phyloP scores from a whole-genome alignment of 2,888 invertebrate species.

The Chesias legatella region DNA sequence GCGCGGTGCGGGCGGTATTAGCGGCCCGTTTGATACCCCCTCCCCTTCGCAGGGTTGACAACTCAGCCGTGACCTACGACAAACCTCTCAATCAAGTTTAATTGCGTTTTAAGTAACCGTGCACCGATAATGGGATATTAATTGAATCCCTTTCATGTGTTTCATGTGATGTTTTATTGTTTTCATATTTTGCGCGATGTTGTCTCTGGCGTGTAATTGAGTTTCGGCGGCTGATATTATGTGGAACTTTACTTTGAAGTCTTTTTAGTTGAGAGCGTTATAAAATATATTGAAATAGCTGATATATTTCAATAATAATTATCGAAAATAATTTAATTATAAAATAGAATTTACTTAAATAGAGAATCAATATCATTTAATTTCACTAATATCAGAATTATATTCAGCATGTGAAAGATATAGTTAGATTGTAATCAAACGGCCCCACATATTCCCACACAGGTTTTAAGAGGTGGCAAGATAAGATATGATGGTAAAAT shows the following conservation, averaged over 20 bases:
- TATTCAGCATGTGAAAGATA: no score
- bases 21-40: conserved; percentile 71
- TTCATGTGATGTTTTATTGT: conserved; percentile 24
- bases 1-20: conserved; percentile 74
- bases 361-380: no score
- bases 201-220: conserved; percentile 14
- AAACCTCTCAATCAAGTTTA: conserved; percentile 45
- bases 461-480: no score
- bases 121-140: conserved; percentile 33
- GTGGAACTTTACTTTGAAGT: conserved; percentile 13
- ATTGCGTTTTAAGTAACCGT: conserved; percentile 43
- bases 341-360: no score
- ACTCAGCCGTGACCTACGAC: conserved; percentile 47
- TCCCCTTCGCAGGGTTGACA: conserved; percentile 60
- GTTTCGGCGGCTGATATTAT: conserved; percentile 18
- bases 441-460: no score
- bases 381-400: no score
- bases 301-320: no score
- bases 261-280: no score
- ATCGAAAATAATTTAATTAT: no score
- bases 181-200: conserved; percentile 16
- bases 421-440: no score
- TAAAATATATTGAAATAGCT: no score
- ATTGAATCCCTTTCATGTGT: conserved; percentile 29
- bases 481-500: no score